These are phyloP conservation scores for Andricus curvator DNA, from an alignment of 2,888 invertebrate species.

Conservation along the genomic window DNA sequence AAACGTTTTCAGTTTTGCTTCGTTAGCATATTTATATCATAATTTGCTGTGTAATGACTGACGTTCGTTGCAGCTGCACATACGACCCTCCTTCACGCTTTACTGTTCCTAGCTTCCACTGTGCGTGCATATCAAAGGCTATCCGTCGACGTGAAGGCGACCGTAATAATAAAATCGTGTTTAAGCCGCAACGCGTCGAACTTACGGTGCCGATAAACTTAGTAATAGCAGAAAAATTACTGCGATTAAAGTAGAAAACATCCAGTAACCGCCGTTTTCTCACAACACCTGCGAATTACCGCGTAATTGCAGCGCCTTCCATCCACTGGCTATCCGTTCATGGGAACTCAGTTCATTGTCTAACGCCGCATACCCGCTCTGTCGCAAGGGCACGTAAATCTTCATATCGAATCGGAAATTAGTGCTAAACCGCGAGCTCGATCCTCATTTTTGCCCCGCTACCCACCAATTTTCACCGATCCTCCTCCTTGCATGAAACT, in stretches of 20 bases:
- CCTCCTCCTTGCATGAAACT: constrained; percentile 3
- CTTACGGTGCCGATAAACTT: constrained; percentile 64
- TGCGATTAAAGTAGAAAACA: constrained; percentile 75
- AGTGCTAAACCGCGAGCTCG: constrained; percentile 53
- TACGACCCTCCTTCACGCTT: not conserved
- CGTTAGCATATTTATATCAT: constrained; percentile 9
- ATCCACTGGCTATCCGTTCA: constrained; percentile 69
- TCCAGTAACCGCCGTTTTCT: constrained; percentile 74
- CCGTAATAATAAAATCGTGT: constrained; percentile 57
- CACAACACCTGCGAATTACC: constrained; percentile 77
- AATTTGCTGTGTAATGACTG: constrained; percentile 24
- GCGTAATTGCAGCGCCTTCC: constrained; percentile 75
- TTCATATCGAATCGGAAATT: constrained; percentile 74
- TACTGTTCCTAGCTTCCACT: not conserved
- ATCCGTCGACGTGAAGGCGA: constrained; percentile 48
- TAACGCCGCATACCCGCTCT: constrained; percentile 63
- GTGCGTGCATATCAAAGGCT: constrained; percentile 46
- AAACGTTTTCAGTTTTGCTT: not conserved
- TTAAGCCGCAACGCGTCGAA: constrained; percentile 55
- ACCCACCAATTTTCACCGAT: not conserved
- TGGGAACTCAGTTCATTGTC: constrained; percentile 75
- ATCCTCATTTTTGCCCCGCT: not conserved
- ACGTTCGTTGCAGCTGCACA: constrained; percentile 1
- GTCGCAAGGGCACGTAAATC: constrained; percentile 67
- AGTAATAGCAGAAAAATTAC: constrained; percentile 75